A percentile compares a stretch with the other conserved stretches of the same genome.
Evolutionary conservation across 2,113 vertebrate species (phyloP).

Genomic region (Hippoglossus stenolepis): DNA sequence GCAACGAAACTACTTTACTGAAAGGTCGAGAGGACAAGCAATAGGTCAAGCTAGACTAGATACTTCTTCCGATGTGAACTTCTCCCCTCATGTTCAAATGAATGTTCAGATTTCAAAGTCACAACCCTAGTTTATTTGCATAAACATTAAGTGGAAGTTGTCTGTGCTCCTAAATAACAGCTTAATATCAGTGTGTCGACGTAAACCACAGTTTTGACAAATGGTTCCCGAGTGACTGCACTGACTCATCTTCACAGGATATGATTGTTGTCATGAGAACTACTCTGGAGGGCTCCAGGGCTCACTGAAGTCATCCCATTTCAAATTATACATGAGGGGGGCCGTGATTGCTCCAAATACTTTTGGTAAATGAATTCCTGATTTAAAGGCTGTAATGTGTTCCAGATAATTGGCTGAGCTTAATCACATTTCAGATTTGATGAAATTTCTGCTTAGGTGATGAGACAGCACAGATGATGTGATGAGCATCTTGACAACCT

Average conservation of each 20-base stretch:
- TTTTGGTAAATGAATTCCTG: background rate
- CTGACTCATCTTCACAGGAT: background rate
- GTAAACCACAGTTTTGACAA: background rate
- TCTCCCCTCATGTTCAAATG: too few relatives aligned
- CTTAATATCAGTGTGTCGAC: background rate
- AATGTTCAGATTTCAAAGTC: too few relatives aligned
- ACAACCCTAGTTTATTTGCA: too few relatives aligned
- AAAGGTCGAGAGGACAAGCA: too few relatives aligned
- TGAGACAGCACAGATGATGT: background rate
- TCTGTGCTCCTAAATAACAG: background rate
- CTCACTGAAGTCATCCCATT: background rate
- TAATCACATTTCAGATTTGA: conserved; percentile 9
- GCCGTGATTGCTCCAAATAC: background rate
- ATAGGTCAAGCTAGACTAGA: too few relatives aligned
- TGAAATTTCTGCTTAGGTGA: conserved; percentile 3
- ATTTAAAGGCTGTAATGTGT: conserved; percentile 2
- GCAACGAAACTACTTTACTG: too few relatives aligned
- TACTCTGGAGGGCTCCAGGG: background rate
- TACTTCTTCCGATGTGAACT: too few relatives aligned
- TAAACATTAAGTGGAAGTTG: background rate
- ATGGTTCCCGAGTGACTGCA: background rate
- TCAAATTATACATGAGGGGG: background rate
- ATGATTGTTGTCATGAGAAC: background rate
- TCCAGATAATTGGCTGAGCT: background rate
- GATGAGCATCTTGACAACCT: background rate